Evolutionary conservation across 2,888 invertebrate genomes (phyloP).

Genomic region (Cheilosia scutellata): DNA sequence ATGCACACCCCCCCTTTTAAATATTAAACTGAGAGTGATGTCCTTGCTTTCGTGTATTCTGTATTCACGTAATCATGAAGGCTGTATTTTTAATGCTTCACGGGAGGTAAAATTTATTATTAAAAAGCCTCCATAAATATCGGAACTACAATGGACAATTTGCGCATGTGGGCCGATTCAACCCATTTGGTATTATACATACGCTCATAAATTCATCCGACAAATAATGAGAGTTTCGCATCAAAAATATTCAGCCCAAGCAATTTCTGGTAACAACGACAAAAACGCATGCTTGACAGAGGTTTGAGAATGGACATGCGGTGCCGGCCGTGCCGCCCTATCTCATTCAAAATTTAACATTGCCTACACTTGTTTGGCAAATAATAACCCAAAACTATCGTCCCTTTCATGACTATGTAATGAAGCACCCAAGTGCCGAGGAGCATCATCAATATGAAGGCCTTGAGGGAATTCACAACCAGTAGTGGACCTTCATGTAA

Average conservation of each 20-base stretch:
- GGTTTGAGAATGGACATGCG: not conserved
- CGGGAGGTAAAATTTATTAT: slow-evolving; percentile 47
- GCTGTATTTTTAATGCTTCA: slow-evolving; percentile 43
- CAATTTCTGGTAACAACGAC: slow-evolving; percentile 34
- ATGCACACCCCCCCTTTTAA: slow-evolving; percentile 31
- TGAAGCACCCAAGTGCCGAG: slow-evolving; percentile 62
- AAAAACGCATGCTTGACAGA: slow-evolving; percentile 14
- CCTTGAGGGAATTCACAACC: slow-evolving; percentile 22
- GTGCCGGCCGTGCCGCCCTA: not conserved
- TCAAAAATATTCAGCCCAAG: slow-evolving; percentile 20
- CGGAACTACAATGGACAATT: slow-evolving; percentile 44
- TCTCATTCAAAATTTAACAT: slow-evolving; percentile 62
- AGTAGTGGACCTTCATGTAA: slow-evolving; percentile 33
- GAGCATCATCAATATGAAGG: slow-evolving; percentile 63
- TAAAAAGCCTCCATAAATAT: slow-evolving; percentile 61
- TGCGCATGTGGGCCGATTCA: slow-evolving; percentile 20
- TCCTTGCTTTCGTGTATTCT: slow-evolving; percentile 17
- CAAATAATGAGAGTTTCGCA: slow-evolving; percentile 53
- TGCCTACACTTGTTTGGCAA: slow-evolving; percentile 60
- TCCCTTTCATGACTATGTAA: slow-evolving; percentile 65
- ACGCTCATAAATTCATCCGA: slow-evolving; percentile 52
- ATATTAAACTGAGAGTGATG: slow-evolving; percentile 41
- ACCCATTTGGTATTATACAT: slow-evolving; percentile 22
- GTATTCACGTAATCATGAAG: slow-evolving; percentile 34
- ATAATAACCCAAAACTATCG: slow-evolving; percentile 71